Evolutionary conservation across 2,113 vertebrate species (phyloP).

Genomic region (Etheostoma cragini): DNA sequence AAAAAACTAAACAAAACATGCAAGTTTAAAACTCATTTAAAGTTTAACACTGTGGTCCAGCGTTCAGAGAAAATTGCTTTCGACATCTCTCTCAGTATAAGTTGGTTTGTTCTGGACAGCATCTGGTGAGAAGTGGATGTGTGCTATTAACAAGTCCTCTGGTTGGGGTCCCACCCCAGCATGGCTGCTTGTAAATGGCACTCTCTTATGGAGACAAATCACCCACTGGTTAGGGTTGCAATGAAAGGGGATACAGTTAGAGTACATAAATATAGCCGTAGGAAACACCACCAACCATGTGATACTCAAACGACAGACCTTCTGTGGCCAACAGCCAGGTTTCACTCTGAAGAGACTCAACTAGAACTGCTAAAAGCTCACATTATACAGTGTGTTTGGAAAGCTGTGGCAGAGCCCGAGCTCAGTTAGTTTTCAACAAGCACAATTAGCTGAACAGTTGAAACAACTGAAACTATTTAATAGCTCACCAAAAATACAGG

Average conservation of each 20-base stretch:
- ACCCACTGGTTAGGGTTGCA: slow-evolving; percentile 77
- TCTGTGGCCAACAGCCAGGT: slow-evolving; percentile 64
- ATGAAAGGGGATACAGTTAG: slow-evolving; percentile 82
- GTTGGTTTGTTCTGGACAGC: slow-evolving; percentile 75
- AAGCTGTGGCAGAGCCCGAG: slow-evolving; percentile 48
- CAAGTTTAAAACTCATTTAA: slow-evolving; percentile 56
- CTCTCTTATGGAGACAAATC: slow-evolving; percentile 82
- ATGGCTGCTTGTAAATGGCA: slow-evolving; percentile 83
- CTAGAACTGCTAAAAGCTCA: slow-evolving; percentile 57
- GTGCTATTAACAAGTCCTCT: slow-evolving; percentile 80
- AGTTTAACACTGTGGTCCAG: slow-evolving; percentile 45
- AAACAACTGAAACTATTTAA: slow-evolving; percentile 62
- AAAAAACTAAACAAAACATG: slow-evolving; percentile 26
- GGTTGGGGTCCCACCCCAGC: slow-evolving; percentile 79
- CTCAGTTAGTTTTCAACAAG: slow-evolving; percentile 69
- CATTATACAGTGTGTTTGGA: slow-evolving; percentile 53
- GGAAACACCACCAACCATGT: slow-evolving; percentile 78
- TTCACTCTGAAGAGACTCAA: slow-evolving; percentile 63
- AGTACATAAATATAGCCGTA: slow-evolving; percentile 81
- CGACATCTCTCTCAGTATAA: slow-evolving; percentile 63
- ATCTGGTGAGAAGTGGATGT: slow-evolving; percentile 83
- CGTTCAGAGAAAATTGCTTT: slow-evolving; percentile 66
- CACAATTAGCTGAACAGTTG: slow-evolving; percentile 70
- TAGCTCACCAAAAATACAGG: slow-evolving; percentile 45
- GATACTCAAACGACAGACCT: slow-evolving; percentile 71